Evolutionary conservation across 2,113 vertebrate genomes (phyloP), one percentile per base, ranked within the genome.

Genomic region (Syngnathus floridae): DNA sequence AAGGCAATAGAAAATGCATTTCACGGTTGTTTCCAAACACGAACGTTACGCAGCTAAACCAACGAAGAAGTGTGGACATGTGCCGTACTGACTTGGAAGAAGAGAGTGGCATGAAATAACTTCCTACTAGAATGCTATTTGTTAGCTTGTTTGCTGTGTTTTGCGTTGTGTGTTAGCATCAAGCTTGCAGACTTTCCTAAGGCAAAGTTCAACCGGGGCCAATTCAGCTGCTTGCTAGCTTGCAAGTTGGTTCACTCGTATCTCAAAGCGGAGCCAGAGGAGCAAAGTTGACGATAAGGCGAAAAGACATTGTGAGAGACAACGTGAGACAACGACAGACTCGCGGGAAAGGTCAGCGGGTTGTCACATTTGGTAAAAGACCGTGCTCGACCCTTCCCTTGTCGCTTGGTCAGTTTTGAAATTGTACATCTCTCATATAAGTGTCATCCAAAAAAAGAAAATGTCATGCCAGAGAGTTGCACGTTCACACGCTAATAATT

Each of bases 391-490:
- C 26, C 3, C 66, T 59, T 56, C 64, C 51, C 19, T 21, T 65
- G 46, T 64, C 38, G 57, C 63, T 77, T 72, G 52, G 10, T 13
- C 38, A 35, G 57, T 67, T 74, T 61, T 17, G 38, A 58, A 68
- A 72, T 63, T 51, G 22, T 64, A 54, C 22, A 37, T 59, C 21
- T 31, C 26, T 17, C 59, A 62, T 45, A 43, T 69, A 31, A 31
- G 66, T 73, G 70, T 65, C 57, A 52, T 52, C 63, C 52, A 61
- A 43, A 51, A 66, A 64, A 46, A 57, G 67, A 66, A 76, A 74
- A 83, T 81, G 80, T 72, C 55, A 73, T 57, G 56, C 64, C 64
- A 73, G 37, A 35, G 60, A 51, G 21, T 65, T 63, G 49, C 56
- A 46, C 58, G 71, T 46, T 59, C 31, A 70, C 22, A 56, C 31